A percentile compares a stretch with the other conserved stretches of the same genome.
Conservation (phyloP, 2,113 vertebrate species). For the Zosterops hypoxanthus region DNA sequence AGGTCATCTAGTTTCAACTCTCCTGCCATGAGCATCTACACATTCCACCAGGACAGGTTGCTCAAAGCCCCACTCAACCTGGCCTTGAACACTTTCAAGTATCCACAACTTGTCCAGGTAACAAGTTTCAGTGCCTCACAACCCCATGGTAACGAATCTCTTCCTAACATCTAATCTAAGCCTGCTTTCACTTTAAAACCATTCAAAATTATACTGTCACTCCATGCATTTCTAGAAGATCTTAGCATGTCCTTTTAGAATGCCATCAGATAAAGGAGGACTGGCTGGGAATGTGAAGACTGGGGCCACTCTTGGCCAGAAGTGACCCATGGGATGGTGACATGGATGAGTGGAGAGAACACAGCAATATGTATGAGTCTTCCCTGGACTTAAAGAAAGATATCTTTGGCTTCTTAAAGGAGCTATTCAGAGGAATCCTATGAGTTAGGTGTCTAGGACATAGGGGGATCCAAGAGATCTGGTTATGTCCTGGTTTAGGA, state of each 20-base stretch:
- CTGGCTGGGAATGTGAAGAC: neutral
- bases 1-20: neutral
- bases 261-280: neutral
- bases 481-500: neutral
- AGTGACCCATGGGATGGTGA: neutral
- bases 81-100: neutral
- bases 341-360: neutral
- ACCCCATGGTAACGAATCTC: rapidly evolving
- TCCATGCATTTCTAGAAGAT: neutral
- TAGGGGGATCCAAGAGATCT: neutral
- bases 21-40: neutral
- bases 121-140: neutral
- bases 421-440: neutral
- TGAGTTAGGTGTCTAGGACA: neutral
- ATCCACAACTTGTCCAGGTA: neutral
- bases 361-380: neutral
- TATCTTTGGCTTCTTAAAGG: neutral
- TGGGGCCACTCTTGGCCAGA: neutral
- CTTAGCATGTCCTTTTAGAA: neutral
- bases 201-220: neutral
- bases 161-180: neutral
- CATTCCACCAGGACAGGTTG: neutral
- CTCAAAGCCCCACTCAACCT: neutral
- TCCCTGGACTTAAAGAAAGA: neutral
- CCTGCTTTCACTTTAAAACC: neutral